Percentiles rank a stretch among this genome's conserved stretches.
Evolutionary conservation across 1,140 invertebrate species (phyloP).

Genomic region (Cyphomyrmex costatus): DNA sequence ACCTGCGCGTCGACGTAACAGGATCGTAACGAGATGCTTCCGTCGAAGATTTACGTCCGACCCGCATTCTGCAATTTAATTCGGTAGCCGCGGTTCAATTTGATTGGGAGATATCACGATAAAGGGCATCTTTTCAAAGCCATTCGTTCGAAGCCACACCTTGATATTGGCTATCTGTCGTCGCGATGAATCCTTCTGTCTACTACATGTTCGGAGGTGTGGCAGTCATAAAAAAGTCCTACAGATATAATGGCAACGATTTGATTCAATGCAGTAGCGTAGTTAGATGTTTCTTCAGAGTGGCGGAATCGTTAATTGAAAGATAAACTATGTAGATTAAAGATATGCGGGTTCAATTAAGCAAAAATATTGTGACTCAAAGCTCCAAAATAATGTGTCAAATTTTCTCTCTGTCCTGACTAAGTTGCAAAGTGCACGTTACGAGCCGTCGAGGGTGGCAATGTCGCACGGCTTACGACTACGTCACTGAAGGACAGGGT

Average conservation of each 20-base stretch:
- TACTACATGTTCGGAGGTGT: constrained; percentile 61
- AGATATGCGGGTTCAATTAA: not conserved
- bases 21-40: constrained; percentile 62
- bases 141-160: constrained; percentile 40
- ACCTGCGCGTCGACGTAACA: constrained; percentile 41
- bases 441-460: not conserved
- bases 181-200: constrained; percentile 65
- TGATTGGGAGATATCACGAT: constrained; percentile 72
- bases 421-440: not conserved
- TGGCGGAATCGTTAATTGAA: not conserved
- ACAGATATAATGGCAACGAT: constrained; percentile 32
- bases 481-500: constrained; percentile 48
- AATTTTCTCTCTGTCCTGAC: not conserved
- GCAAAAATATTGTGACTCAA: not conserved
- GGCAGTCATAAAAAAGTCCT: constrained; percentile 57
- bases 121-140: constrained; percentile 53
- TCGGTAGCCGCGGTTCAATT: constrained; percentile 75
- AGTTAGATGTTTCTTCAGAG: not conserved
- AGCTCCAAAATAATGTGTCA: not conserved
- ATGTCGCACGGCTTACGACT: constrained; percentile 8
- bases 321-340: not conserved
- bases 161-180: constrained; percentile 67
- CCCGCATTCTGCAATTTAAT: constrained; percentile 69
- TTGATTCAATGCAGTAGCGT: constrained; percentile 55
- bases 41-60: constrained; percentile 66